phyloP scores from a whole-genome alignment of 2,113 vertebrate species.

The Otis tarda region DNA sequence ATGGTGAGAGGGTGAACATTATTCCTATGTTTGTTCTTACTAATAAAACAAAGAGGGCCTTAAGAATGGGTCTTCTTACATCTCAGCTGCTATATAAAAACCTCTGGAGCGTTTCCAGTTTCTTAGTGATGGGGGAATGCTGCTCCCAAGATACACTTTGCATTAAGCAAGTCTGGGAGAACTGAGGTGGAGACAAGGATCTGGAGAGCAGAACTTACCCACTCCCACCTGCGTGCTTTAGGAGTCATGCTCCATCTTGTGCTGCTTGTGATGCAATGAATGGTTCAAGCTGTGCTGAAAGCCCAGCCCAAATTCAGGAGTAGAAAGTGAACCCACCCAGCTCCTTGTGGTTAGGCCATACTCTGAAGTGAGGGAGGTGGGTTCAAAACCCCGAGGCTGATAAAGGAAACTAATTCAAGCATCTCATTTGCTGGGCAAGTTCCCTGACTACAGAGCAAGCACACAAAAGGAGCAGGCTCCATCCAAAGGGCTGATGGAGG shows the following conservation, averaged over 20 bases:
- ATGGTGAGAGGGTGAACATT: not conserved
- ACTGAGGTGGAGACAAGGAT: slow-evolving; percentile 7
- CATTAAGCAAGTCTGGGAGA: slow-evolving; percentile 14
- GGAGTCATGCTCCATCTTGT: slow-evolving; percentile 45
- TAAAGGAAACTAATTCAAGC: not conserved
- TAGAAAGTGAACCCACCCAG: not conserved
- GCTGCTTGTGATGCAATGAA: not conserved
- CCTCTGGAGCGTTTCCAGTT: not conserved
- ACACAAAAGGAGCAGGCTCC: not conserved
- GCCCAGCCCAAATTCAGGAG: slow-evolving; percentile 20
- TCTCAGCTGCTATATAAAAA: not conserved
- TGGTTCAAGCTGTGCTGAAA: not conserved
- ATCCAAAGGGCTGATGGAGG: not conserved
- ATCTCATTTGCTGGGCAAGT: not conserved
- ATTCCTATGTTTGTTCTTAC: not conserved
- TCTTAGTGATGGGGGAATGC: not conserved
- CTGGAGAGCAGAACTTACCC: not conserved
- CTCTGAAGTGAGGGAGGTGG: not conserved
- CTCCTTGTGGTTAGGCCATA: not conserved
- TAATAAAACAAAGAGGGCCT: not conserved
- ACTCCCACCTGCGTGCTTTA: not conserved
- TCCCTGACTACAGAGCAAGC: not conserved
- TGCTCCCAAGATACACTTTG: slow-evolving; percentile 19
- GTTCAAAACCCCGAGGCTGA: not conserved
- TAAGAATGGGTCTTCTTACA: not conserved